A percentile compares a stretch with the other conserved stretches of the same genome.
Conservation (phyloP, 2,797 vertebrate genomes). For the Ficedula albicollis region DNA sequence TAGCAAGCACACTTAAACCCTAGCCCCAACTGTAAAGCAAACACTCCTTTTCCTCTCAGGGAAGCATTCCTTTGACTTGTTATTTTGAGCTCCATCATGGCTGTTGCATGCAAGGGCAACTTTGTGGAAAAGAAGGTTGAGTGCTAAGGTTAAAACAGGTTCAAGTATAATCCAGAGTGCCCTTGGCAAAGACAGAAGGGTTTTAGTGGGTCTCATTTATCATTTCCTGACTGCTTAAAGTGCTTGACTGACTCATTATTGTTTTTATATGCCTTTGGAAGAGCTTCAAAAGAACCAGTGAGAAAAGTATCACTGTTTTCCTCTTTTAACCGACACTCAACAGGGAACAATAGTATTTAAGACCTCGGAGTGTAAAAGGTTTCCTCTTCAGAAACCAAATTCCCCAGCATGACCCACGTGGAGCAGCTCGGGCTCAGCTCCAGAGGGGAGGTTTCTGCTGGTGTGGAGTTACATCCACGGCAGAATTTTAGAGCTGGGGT, state of each 20-base stretch:
- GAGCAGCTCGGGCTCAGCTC: background rate
- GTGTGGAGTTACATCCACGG: background rate
- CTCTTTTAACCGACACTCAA: background rate
- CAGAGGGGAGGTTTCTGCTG: background rate
- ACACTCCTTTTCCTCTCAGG: background rate
- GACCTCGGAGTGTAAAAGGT: background rate
- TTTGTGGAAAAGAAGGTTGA: slow-evolving; percentile 26
- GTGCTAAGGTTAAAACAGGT: slow-evolving; percentile 42
- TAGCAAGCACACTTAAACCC: background rate
- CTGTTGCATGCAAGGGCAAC: background rate
- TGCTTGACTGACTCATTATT: slow-evolving; percentile 37
- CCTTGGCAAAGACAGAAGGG: slow-evolving; percentile 33
- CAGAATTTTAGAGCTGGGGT: background rate
- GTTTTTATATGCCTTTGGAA: slow-evolving; percentile 16
- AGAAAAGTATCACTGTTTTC: background rate
- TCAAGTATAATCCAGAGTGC: slow-evolving; percentile 38
- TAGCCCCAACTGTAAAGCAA: background rate
- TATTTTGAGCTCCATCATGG: background rate
- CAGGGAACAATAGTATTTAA: background rate
- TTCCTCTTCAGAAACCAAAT: background rate
- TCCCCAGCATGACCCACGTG: rapidly evolving
- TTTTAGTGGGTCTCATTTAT: slow-evolving; percentile 31
- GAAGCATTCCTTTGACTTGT: background rate
- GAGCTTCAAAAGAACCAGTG: background rate
- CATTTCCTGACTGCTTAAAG: slow-evolving; percentile 22